phyloP scores from a whole-genome alignment of 1,140 invertebrate genomes.

The Diorhabda carinulata region DNA sequence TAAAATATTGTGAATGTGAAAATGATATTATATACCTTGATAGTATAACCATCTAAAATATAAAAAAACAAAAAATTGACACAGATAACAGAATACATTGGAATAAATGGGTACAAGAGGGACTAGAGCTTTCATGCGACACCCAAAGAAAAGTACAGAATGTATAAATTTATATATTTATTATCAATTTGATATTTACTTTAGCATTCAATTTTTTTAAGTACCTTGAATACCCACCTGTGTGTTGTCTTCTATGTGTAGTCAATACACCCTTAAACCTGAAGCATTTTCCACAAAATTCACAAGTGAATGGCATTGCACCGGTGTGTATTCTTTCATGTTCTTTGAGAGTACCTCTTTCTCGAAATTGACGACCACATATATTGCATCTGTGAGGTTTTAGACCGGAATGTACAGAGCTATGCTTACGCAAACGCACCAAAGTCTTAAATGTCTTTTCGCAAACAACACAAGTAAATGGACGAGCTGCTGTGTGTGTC shows the following conservation, averaged over 20 bases:
- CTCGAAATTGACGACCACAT: constrained; percentile 68
- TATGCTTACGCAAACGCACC: constrained; percentile 37
- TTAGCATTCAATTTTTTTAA: background rate
- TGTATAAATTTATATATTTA: background rate
- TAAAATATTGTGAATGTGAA: too few species aligned
- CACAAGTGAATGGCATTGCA: constrained; percentile 73
- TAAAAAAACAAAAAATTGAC: too few species aligned
- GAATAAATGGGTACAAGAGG: too few species aligned
- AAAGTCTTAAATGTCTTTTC: constrained; percentile 53
- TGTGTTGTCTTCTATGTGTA: constrained; percentile 63
- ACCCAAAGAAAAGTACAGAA: background rate
- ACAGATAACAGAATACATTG: too few species aligned
- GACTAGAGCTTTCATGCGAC: too few species aligned
- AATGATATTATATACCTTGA: too few species aligned
- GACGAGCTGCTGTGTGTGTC: constrained; percentile 52
- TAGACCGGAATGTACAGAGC: constrained; percentile 48
- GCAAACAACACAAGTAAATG: constrained; percentile 50
- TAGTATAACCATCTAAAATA: too few species aligned
- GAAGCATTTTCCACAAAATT: constrained; percentile 68
- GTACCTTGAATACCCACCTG: constrained; percentile 38
- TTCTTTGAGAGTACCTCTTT: constrained; percentile 59
- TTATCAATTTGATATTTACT: background rate
- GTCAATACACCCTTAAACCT: constrained; percentile 66
- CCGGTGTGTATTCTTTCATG: constrained; percentile 75
- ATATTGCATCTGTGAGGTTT: constrained; percentile 73